A percentile compares a stretch with the other conserved stretches of the same genome.
Conservation (phyloP, 2,797 vertebrate species). For the Malurus splendens region DNA sequence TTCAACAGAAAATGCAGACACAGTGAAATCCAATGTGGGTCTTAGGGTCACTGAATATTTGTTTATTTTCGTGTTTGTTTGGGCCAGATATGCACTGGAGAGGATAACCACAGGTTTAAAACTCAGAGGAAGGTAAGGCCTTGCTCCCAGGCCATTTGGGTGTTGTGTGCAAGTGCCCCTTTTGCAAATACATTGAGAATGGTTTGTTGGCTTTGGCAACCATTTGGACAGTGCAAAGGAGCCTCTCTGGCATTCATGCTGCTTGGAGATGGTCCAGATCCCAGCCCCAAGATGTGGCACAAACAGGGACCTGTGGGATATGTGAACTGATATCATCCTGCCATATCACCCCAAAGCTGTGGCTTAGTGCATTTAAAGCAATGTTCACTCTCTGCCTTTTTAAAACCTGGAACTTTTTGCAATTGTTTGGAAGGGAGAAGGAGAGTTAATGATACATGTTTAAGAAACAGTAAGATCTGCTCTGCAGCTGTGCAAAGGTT, state of each 20-base stretch:
- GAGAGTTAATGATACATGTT: not conserved
- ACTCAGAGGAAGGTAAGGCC: not conserved
- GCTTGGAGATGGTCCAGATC: not conserved
- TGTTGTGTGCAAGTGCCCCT: not conserved
- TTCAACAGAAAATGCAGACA: not conserved
- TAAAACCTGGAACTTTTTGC: not conserved
- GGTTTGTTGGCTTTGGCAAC: not conserved
- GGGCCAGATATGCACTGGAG: not conserved
- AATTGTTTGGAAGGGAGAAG: not conserved
- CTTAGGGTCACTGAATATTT: not conserved
- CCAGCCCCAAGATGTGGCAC: not conserved
- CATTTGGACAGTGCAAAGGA: not conserved
- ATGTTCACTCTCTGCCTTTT: not conserved
- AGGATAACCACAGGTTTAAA: not conserved
- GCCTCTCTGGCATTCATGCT: accelerated
- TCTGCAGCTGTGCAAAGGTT: not conserved
- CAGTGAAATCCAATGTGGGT: not conserved
- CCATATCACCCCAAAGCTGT: not conserved
- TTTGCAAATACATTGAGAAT: not conserved
- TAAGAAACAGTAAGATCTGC: not conserved
- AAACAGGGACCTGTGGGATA: not conserved
- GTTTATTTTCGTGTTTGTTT: not conserved
- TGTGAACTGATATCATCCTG: accelerated
- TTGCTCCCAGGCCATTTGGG: not conserved
- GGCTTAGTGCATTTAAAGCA: not conserved